Percentiles rank a stretch among this genome's conserved stretches.
Conservation (phyloP, 92 coral and sea anemone species). For the Phenganax subtilis region DNA sequence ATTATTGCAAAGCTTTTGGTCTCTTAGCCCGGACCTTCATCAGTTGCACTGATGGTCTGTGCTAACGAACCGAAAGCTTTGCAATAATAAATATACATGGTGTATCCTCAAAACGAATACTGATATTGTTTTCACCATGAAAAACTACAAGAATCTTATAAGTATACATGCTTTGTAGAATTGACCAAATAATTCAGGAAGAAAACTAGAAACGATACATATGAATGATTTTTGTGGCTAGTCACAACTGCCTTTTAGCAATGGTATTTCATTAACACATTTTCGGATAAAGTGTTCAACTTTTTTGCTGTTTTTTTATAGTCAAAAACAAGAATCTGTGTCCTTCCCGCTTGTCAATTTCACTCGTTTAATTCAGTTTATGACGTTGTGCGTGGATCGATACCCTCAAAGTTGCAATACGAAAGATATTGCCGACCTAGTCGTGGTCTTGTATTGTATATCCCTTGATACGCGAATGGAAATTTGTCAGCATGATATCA, state of each 20-base stretch:
- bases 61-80: too few relatives aligned
- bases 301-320: background rate
- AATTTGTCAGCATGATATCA: conserved; percentile 63
- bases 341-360: conserved; percentile 57
- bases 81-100: too few relatives aligned
- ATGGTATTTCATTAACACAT: background rate
- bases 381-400: conserved; percentile 65
- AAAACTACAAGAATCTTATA: too few relatives aligned
- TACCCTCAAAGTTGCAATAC: conserved; percentile 53
- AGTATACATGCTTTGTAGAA: background rate
- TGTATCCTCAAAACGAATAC: too few relatives aligned
- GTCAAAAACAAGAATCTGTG: background rate
- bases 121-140: too few relatives aligned
- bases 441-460: conserved; percentile 62
- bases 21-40: too few relatives aligned
- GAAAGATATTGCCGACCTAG: conserved; percentile 52
- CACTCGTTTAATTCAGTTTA: conserved; percentile 67
- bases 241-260: background rate
- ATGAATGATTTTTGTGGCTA: background rate
- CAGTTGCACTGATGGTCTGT: too few relatives aligned
- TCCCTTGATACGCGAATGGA: conserved; percentile 75
- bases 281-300: background rate
- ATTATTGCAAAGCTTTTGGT: too few relatives aligned
- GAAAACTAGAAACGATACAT: background rate
- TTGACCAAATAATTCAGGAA: background rate